Percentiles rank a stretch among this genome's conserved stretches.
Conservation (phyloP, 2,797 vertebrate species). For the Typhlichthys subterraneus region DNA sequence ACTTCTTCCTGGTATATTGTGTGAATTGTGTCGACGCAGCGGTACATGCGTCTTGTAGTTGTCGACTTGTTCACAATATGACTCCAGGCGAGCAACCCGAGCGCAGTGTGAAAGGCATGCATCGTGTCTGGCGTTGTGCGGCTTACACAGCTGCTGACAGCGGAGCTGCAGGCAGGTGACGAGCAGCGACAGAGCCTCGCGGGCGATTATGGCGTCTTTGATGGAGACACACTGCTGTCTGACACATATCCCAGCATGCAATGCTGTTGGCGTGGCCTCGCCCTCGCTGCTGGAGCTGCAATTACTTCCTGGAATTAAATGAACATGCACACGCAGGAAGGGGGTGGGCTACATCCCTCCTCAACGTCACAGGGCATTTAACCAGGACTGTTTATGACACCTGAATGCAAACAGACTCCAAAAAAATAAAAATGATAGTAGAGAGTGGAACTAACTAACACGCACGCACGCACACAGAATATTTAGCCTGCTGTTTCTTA, state of each 20-base stretch:
- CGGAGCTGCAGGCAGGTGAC: slow-evolving; percentile 97
- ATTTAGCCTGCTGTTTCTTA: slow-evolving; percentile 48
- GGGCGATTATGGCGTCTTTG: slow-evolving; percentile 96
- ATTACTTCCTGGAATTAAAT: slow-evolving; percentile 86
- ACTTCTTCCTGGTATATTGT: too few species aligned
- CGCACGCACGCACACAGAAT: neutral
- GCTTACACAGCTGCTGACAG: slow-evolving; percentile 92
- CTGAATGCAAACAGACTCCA: neutral
- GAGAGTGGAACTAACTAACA: neutral
- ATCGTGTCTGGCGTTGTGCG: neutral
- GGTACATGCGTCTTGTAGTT: neutral
- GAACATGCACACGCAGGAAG: slow-evolving; percentile 13
- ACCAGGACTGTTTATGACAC: neutral
- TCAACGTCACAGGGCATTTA: slow-evolving; percentile 9
- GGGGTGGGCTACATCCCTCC: too few species aligned
- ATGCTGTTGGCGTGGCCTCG: slow-evolving; percentile 81
- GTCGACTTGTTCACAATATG: neutral
- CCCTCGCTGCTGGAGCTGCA: slow-evolving; percentile 98
- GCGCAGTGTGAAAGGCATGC: neutral
- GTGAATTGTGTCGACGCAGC: too few species aligned
- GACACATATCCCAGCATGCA: slow-evolving; percentile 96
- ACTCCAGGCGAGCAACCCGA: neutral
- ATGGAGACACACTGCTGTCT: slow-evolving; percentile 93
- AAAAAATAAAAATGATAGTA: neutral
- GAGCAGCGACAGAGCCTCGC: slow-evolving; percentile 94